Conservation (phyloP, 53 echinoderm and acorn worm species). For the Paracentrotus lividus region DNA sequence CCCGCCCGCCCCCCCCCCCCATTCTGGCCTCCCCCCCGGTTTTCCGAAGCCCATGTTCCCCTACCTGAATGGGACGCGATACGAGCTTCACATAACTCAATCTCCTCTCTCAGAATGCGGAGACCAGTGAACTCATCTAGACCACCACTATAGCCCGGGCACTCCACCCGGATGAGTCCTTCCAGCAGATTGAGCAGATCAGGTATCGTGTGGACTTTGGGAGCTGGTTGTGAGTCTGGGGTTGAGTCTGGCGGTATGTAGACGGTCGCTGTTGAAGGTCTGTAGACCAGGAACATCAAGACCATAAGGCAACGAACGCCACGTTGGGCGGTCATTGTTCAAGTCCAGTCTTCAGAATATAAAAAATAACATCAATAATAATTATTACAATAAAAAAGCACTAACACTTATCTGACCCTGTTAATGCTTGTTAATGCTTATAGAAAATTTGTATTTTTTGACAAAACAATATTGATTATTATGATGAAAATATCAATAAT, state of each 20-base stretch:
- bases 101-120: neutral
- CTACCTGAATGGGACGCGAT: conserved; percentile 46
- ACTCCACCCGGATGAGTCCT: neutral
- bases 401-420: neutral
- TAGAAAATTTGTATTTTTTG: neutral
- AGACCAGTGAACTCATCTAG: neutral
- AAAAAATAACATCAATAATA: no score
- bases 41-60: neutral
- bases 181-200: neutral
- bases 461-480: neutral
- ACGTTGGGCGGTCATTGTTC: conserved; percentile 22
- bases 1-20: neutral
- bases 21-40: neutral
- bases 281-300: neutral
- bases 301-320: conserved; percentile 17
- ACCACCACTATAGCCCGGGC: neutral
- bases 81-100: neutral
- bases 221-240: no score
- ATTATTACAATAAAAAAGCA: neutral
- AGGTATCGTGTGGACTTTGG: neutral
- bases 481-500: neutral
- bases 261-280: neutral
- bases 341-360: neutral
- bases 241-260: no score
- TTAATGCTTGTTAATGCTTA: neutral